phyloP scores from a whole-genome alignment of 2,113 vertebrate genomes.

The Podilymbus podiceps region DNA sequence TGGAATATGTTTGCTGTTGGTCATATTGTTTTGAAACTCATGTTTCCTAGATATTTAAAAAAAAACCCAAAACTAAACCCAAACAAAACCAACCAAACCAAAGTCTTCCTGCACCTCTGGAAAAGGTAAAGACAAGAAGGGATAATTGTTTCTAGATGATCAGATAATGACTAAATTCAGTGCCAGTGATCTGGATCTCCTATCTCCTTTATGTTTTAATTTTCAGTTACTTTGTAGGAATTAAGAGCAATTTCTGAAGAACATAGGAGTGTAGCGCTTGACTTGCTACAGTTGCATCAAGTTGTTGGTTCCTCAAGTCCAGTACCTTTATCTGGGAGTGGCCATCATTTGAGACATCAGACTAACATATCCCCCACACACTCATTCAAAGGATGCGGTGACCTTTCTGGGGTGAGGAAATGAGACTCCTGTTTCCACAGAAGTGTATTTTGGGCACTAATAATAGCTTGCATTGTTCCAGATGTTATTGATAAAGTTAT shows the following conservation, averaged over 20 bases:
- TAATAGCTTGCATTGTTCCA: not conserved
- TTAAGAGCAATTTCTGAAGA: not conserved
- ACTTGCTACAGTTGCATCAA: not conserved
- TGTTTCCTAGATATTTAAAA: not conserved
- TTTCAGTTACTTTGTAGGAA: not conserved
- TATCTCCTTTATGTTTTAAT: not conserved
- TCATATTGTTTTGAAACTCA: not conserved
- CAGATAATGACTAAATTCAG: not conserved
- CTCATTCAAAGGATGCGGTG: not conserved
- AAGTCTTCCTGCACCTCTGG: not conserved
- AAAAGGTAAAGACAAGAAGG: not conserved
- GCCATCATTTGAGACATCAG: not conserved
- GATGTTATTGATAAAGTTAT: not conserved
- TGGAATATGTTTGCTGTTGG: not conserved
- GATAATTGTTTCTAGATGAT: not conserved
- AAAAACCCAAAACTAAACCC: not conserved
- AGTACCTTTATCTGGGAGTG: not conserved
- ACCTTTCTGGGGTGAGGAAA: not conserved
- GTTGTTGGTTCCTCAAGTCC: not conserved
- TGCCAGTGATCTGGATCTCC: not conserved
- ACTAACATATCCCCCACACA: not conserved
- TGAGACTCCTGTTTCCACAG: not conserved
- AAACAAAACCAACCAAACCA: too few relatives aligned
- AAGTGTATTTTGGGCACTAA: not conserved
- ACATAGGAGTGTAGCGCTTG: fast-evolving